Evolutionary conservation across 2,797 vertebrate species (phyloP).

Genomic region (Tympanoctomys barrerae): DNA sequence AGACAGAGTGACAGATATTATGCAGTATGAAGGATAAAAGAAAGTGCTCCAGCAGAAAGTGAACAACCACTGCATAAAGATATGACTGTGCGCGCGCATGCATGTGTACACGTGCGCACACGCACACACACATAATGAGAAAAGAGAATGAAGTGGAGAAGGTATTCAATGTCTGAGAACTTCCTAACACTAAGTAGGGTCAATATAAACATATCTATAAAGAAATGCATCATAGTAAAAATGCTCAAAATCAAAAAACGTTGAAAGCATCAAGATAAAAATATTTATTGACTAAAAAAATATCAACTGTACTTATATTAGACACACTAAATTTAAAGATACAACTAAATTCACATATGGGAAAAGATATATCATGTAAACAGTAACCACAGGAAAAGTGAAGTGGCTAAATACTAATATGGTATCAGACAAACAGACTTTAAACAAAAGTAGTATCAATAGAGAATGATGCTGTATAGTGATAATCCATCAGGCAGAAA

Average conservation of each 20-base stretch:
- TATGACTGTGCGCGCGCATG: no score
- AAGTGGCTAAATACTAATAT: background rate
- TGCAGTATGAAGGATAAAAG: background rate
- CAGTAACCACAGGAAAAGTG: background rate
- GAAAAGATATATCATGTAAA: background rate
- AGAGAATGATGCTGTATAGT: background rate
- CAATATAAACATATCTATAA: background rate
- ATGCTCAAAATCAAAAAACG: background rate
- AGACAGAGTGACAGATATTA: background rate
- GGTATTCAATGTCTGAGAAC: background rate
- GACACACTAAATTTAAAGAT: background rate
- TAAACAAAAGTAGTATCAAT: background rate
- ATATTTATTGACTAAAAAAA: background rate
- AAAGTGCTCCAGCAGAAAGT: background rate
- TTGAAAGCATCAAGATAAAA: conserved; percentile 22
- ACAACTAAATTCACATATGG: background rate
- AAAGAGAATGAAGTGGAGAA: background rate
- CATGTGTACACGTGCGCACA: no score
- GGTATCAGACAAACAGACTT: background rate
- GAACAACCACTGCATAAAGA: background rate
- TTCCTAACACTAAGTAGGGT: background rate
- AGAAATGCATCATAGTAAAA: background rate
- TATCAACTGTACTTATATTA: background rate
- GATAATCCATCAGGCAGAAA: background rate
- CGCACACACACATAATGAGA: background rate